phyloP scores from a whole-genome alignment of 2,113 vertebrate species.

The Notarius quadriscutis region DNA sequence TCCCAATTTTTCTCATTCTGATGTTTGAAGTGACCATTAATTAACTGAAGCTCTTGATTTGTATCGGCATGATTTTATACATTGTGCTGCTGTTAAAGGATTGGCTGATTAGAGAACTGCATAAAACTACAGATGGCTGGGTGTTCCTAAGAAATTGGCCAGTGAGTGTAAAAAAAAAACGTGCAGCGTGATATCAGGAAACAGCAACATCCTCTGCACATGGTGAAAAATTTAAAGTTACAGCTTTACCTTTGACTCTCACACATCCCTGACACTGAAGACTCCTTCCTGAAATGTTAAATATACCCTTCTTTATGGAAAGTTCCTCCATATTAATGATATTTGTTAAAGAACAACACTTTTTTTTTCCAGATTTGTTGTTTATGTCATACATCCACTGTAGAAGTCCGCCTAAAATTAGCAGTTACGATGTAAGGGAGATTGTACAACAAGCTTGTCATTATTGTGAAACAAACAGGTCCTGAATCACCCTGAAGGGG shows the following conservation, averaged over 20 bases:
- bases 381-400: neutral
- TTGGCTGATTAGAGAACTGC: too few species aligned
- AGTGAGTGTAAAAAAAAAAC: neutral
- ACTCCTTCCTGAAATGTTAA: neutral
- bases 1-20: too few species aligned
- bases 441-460: too few species aligned
- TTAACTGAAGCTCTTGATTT: too few species aligned
- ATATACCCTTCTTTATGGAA: neutral
- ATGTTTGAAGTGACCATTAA: too few species aligned
- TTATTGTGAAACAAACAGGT: too few species aligned
- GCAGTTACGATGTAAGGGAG: too few species aligned
- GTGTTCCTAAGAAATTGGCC: too few species aligned
- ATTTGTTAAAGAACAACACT: neutral
- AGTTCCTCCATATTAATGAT: neutral
- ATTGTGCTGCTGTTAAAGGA: too few species aligned
- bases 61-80: too few species aligned
- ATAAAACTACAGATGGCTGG: too few species aligned
- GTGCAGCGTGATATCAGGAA: neutral
- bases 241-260: neutral
- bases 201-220: neutral
- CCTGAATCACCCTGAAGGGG: too few species aligned
- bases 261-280: neutral
- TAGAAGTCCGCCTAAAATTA: neutral
- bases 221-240: neutral
- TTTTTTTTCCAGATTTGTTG: neutral